Conservation (phyloP, 2,113 vertebrate species). For the Bagarius yarrelli region DNA sequence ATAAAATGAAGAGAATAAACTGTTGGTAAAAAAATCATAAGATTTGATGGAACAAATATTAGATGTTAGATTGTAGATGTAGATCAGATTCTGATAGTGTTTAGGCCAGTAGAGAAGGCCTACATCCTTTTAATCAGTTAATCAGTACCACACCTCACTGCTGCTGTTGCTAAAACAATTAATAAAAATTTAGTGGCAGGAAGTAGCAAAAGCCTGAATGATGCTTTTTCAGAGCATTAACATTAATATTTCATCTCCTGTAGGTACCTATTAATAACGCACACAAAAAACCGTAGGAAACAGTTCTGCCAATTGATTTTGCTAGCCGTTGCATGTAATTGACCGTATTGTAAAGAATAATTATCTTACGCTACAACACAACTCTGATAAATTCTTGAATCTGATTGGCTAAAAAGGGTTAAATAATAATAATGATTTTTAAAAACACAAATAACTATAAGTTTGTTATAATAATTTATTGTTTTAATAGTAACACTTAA, state of each 20-base stretch:
- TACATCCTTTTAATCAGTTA: too few species aligned
- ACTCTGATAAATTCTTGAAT: not conserved
- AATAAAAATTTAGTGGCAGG: not conserved
- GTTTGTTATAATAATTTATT: not conserved
- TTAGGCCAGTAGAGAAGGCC: too few species aligned
- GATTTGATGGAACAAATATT: too few species aligned
- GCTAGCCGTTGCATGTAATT: too few species aligned
- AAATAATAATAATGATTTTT: not conserved
- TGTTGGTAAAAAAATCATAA: too few species aligned
- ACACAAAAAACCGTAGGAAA: not conserved
- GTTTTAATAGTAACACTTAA: not conserved
- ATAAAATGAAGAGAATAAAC: too few species aligned
- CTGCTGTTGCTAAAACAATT: not conserved
- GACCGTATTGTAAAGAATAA: not conserved
- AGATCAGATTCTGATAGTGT: too few species aligned
- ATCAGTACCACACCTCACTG: not conserved
- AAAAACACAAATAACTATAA: not conserved
- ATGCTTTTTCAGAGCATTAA: not conserved
- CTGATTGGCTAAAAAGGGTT: not conserved
- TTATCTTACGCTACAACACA: not conserved
- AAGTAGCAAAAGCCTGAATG: not conserved
- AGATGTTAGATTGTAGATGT: too few species aligned
- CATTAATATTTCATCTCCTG: not conserved
- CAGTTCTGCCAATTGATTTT: not conserved
- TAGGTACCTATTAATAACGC: not conserved